phyloP scores from a whole-genome alignment of 2,797 vertebrate genomes.

The Aselliscus stoliczkanus region DNA sequence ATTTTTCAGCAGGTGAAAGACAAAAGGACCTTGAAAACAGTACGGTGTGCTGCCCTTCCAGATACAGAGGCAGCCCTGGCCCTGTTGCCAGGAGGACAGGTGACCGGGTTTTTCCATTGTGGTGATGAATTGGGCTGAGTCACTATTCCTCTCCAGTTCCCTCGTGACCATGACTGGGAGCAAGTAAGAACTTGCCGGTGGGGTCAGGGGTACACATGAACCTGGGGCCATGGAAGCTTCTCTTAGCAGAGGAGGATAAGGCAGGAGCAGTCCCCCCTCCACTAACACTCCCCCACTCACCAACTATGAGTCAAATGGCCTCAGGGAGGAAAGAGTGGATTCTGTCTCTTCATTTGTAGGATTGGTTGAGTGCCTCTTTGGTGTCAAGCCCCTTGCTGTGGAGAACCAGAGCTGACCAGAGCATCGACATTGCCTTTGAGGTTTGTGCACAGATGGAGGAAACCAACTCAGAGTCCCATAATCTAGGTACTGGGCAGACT shows the following conservation, averaged over 20 bases:
- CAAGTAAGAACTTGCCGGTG: neutral
- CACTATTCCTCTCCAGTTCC: constrained; percentile 50
- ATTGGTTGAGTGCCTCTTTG: neutral
- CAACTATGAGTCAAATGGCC: neutral
- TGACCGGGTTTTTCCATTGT: constrained; percentile 74
- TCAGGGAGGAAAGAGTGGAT: neutral
- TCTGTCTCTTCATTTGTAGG: neutral
- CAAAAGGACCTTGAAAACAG: constrained; percentile 53
- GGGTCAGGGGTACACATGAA: neutral
- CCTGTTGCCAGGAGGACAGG: constrained; percentile 63
- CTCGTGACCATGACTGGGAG: constrained; percentile 59
- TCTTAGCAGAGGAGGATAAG: neutral
- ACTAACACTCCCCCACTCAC: neutral
- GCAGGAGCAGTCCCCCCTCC: neutral
- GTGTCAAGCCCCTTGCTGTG: neutral
- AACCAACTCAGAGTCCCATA: neutral
- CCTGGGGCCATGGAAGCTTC: neutral
- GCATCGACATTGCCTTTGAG: neutral
- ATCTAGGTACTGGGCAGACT: neutral
- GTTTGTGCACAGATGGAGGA: neutral
- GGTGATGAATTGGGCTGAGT: constrained; percentile 75
- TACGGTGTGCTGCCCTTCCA: constrained; percentile 59
- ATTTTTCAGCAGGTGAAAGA: constrained; percentile 45
- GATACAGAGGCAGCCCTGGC: constrained; percentile 29
- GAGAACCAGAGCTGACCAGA: neutral